Base-by-base conservation (phyloP, 2,797 vertebrate species). In the Dromococcyx pavoninus region DNA sequence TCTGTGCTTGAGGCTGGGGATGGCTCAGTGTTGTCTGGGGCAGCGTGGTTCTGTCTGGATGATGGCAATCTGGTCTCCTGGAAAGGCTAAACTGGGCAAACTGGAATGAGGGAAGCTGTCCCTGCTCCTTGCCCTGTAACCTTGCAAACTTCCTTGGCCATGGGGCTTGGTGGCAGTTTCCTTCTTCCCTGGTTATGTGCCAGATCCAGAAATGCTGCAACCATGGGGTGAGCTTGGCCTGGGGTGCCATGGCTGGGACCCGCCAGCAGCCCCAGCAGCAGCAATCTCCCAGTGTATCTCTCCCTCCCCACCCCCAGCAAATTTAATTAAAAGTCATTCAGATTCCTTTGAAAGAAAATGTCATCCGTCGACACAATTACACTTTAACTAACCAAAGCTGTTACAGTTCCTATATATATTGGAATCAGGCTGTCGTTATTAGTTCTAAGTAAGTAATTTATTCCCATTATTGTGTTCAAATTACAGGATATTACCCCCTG, bases 401-500 rank as follows among this genome's bases (percentile, higher is more conserved):
- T 94, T 95, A 97, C 91, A 93, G 95, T 97, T 91, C 95, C 95
- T 91, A 95, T 92, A 94, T 89, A 94, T 95, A 94, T 90, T 91
- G 95, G 95, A 95, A 95, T 91, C 94, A 91, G 95, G 85, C 94
- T 95, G 96, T 93, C 91, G 87, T 97, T 96, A 96, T 97, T 96
- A 96, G 96, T 95, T 96, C 93, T 94, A 93, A 97, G 96, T 96
- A 94, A 97, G 96, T 97, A 96, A 97, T 97, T 96, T 97, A 97
- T 97, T 97, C 95, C 94, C 92, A 94, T 97, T 96, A 95, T 97
- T 97, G 95, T 96, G 91, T 96, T 96, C 97, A 97, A 97, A 97
- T 96, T 96, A 97, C 91, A 97, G 96, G 95, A 95, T 96, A 95
- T 96, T 97, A 96, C 93, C 94, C 95, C 96, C 96, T 76, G 91